phyloP scores from a whole-genome alignment of 1,140 invertebrate genomes.

The Tenebrio molitor region DNA sequence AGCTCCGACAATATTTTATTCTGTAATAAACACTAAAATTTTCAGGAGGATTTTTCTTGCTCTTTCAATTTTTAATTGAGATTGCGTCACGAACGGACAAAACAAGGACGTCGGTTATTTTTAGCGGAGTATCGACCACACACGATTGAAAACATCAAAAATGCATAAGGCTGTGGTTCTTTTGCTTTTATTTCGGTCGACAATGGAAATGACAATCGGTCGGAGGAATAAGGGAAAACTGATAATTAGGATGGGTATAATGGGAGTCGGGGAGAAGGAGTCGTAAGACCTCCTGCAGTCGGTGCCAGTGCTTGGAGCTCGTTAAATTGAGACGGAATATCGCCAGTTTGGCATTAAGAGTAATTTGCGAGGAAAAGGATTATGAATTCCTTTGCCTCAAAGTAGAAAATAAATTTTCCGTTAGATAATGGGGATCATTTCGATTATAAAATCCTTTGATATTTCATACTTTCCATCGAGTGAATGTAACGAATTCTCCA shows the following conservation, averaged over 20 bases:
- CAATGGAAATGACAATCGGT: not conserved
- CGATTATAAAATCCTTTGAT: slow-evolving; percentile 37
- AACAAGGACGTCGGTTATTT: slow-evolving; percentile 16
- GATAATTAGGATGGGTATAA: slow-evolving; percentile 1
- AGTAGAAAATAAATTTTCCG: slow-evolving; percentile 40
- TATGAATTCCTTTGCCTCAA: slow-evolving; percentile 37
- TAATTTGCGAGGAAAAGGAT: slow-evolving; percentile 34
- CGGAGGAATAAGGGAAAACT: not conserved
- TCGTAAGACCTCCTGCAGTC: not conserved
- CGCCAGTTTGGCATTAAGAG: slow-evolving; percentile 28
- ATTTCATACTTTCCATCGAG: slow-evolving; percentile 25
- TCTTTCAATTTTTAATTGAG: slow-evolving; percentile 23
- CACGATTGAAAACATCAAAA: slow-evolving; percentile 12
- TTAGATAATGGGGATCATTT: slow-evolving; percentile 36
- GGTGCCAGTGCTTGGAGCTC: not conserved
- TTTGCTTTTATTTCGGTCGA: not conserved
- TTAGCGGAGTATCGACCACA: slow-evolving; percentile 4
- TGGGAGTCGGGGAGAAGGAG: not conserved
- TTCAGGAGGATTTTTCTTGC: slow-evolving; percentile 18
- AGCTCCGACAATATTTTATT: slow-evolving; percentile 2
- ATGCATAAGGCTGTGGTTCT: not conserved
- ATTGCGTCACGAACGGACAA: slow-evolving; percentile 28
- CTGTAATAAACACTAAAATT: slow-evolving; percentile 20
- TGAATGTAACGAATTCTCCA: slow-evolving; percentile 31
- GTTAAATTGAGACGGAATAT: slow-evolving; percentile 36